Conservation (phyloP, 2,113 vertebrate genomes). For the Perccottus glenii region DNA sequence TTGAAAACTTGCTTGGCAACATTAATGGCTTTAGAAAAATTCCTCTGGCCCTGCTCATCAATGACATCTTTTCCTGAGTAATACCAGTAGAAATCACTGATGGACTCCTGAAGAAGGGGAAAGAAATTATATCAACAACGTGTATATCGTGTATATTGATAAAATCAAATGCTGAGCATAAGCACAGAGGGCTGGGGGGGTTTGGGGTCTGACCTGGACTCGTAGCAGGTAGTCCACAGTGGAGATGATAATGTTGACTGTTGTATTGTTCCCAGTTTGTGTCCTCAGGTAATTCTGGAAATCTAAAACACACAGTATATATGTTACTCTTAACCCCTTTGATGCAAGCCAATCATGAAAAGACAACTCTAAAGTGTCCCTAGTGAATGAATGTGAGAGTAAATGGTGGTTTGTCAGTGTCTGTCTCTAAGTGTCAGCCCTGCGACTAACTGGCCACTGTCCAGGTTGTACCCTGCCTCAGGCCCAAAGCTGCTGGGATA, state of each 20-base stretch:
- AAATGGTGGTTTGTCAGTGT: no score
- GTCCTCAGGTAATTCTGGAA: constrained; percentile 98
- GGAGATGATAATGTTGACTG: constrained; percentile 97
- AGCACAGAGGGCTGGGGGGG: not conserved
- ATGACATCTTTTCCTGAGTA: constrained; percentile 97
- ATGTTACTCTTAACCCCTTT: not conserved
- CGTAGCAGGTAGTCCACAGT: constrained; percentile 96
- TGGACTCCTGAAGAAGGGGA: constrained; percentile 85
- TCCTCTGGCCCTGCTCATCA: constrained; percentile 94
- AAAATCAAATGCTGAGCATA: not conserved
- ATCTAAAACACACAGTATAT: constrained; percentile 74
- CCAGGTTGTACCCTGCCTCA: no score
- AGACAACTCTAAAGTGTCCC: no score
- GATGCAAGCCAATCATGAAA: no score
- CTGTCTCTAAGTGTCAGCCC: no score
- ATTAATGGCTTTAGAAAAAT: constrained; percentile 98
- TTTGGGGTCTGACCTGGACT: constrained; percentile 84
- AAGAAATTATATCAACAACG: not conserved
- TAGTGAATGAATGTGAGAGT: no score
- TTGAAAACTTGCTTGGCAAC: constrained; percentile 99
- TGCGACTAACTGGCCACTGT: no score
- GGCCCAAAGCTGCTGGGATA: no score
- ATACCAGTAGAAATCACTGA: constrained; percentile 99
- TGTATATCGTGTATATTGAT: no score
- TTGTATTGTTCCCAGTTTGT: constrained; percentile 97